phyloP scores from a whole-genome alignment of 1,140 invertebrate genomes.

The Trissolcus basalis region DNA sequence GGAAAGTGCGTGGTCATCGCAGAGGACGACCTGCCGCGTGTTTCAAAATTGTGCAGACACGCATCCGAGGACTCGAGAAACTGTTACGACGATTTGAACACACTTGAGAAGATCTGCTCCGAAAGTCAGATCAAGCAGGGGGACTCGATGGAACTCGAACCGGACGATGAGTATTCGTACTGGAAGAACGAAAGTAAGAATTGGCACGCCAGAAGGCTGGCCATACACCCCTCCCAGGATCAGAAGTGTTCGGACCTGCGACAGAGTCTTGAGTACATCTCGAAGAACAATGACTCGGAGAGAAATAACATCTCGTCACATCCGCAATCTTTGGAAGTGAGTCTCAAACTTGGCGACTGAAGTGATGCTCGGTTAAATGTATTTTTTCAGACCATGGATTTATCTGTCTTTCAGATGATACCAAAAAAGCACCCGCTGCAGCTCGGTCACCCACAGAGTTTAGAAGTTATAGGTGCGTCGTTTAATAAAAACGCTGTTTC shows the following conservation, averaged over 20 bases:
- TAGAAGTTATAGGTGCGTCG: constrained; percentile 73
- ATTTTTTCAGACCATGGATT: no score
- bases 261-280: constrained; percentile 73
- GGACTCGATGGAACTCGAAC: constrained; percentile 71
- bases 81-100: constrained; percentile 68
- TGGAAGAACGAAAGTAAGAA: constrained; percentile 60
- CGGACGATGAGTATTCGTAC: constrained; percentile 69
- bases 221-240: constrained; percentile 67
- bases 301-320: constrained; percentile 74
- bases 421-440: constrained; percentile 69
- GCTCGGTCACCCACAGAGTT: constrained; percentile 73
- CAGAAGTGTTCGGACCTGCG: constrained; percentile 69
- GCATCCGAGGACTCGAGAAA: constrained; percentile 70
- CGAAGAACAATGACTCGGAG: constrained; percentile 70
- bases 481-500: constrained; percentile 68
- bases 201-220: constrained; percentile 66
- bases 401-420: constrained; percentile 65
- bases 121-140: constrained; percentile 75
- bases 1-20: constrained; percentile 65
- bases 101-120: constrained; percentile 71
- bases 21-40: constrained; percentile 62
- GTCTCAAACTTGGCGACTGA: neutral
- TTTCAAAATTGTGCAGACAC: constrained; percentile 67
- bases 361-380: no score
- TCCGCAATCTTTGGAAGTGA: constrained; percentile 71